phyloP scores from a whole-genome alignment of 2,113 vertebrate species.

The Felis chaus region DNA sequence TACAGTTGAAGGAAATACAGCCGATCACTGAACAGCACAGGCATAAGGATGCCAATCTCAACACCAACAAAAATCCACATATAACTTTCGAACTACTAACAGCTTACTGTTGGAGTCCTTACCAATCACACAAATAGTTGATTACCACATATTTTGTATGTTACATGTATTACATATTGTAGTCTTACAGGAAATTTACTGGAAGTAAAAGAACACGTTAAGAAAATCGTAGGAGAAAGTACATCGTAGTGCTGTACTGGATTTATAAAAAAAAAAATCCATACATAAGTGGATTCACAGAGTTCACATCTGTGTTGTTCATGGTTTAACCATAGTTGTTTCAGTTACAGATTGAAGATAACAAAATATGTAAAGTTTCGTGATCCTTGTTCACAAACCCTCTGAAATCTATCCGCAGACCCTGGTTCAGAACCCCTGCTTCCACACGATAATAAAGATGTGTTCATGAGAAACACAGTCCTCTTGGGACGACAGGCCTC shows the following conservation, averaged over 20 bases:
- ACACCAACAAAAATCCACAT: neutral
- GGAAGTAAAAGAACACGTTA: neutral
- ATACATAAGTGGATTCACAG: neutral
- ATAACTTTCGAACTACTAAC: neutral
- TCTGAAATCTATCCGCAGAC: neutral
- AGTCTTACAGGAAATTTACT: neutral
- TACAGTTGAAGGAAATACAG: neutral
- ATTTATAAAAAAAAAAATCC: neutral
- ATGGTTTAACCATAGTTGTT: neutral
- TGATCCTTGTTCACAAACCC: neutral
- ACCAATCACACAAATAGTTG: neutral
- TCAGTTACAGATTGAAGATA: neutral
- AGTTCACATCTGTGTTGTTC: neutral
- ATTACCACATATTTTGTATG: neutral
- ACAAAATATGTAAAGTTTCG: neutral
- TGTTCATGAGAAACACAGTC: rapidly evolving
- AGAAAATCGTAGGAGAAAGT: neutral
- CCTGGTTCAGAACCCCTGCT: neutral
- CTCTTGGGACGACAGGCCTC: neutral
- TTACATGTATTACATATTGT: neutral
- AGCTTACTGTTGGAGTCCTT: neutral
- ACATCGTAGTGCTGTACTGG: neutral
- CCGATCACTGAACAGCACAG: neutral
- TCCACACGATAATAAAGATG: too few species aligned
- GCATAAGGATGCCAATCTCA: neutral